A percentile compares a stretch with the other conserved stretches of the same genome.
These are phyloP conservation scores for Neopelma chrysocephalum DNA, from an alignment of 2,797 vertebrate species.

Conservation along the genomic window DNA sequence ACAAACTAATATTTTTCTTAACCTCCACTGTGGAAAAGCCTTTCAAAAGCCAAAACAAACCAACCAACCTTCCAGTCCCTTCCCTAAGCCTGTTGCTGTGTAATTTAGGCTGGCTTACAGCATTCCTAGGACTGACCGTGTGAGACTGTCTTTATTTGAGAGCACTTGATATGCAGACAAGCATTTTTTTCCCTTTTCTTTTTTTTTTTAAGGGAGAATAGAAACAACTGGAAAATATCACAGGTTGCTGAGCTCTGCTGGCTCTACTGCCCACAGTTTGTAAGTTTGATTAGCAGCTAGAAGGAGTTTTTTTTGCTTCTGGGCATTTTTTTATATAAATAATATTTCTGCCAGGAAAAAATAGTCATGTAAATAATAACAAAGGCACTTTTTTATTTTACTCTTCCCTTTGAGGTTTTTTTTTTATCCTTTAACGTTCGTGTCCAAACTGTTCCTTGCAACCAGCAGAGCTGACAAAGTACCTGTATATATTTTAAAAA, in stretches of 20 bases:
- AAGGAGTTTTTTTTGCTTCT: neutral
- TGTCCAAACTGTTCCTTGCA: neutral
- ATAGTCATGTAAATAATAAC: neutral
- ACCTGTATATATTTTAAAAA: accelerated
- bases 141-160: neutral
- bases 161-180: neutral
- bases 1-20: neutral
- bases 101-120: neutral
- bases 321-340: neutral
- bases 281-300: neutral
- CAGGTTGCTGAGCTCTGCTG: neutral
- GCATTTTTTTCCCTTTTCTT: accelerated
- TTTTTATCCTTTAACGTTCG: accelerated
- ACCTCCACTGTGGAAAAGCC: accelerated
- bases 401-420: neutral
- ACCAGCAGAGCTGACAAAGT: neutral
- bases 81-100: neutral
- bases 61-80: neutral
- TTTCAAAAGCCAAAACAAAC: neutral
- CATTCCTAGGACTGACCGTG: neutral
- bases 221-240: neutral
- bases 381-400: neutral
- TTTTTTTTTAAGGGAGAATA: neutral
- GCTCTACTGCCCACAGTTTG: neutral
- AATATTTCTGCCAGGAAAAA: neutral